Conservation (phyloP, 2,113 vertebrate species). For the Puma concolor region DNA sequence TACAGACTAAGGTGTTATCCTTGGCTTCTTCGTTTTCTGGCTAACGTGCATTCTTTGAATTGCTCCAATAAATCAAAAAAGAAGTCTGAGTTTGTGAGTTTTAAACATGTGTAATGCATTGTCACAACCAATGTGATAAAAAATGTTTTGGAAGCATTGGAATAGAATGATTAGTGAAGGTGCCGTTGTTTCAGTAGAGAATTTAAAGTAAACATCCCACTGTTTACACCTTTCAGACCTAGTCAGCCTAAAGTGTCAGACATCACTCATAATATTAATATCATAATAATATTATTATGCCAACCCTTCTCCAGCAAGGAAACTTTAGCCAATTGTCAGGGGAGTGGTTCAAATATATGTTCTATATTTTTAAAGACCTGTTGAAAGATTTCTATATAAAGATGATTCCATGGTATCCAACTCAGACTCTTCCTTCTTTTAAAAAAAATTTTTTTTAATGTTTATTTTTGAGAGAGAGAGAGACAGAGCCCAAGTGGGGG, state of each 20-base stretch:
- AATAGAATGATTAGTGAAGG: background rate
- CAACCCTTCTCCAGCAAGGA: background rate
- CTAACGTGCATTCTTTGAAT: conserved; percentile 13
- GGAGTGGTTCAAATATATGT: background rate
- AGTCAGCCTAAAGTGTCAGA: background rate
- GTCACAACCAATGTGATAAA: background rate
- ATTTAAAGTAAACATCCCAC: background rate
- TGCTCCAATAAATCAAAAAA: conserved; percentile 18
- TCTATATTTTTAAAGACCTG: background rate
- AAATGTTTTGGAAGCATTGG: background rate
- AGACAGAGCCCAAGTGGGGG: no score
- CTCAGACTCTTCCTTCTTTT: background rate
- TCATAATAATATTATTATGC: no score
- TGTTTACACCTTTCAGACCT: background rate
- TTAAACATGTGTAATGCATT: background rate
- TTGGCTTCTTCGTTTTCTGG: background rate
- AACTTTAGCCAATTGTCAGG: background rate
- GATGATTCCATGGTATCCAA: background rate
- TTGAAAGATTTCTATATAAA: background rate
- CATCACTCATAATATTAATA: background rate
- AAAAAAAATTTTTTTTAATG: no score
- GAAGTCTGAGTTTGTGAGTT: background rate
- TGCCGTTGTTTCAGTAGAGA: background rate
- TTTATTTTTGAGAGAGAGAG: no score
- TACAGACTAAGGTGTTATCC: background rate